A percentile compares a stretch with the other conserved stretches of the same genome.
Conservation (phyloP, 2,888 invertebrate species). For the Lysandra bellargus region DNA sequence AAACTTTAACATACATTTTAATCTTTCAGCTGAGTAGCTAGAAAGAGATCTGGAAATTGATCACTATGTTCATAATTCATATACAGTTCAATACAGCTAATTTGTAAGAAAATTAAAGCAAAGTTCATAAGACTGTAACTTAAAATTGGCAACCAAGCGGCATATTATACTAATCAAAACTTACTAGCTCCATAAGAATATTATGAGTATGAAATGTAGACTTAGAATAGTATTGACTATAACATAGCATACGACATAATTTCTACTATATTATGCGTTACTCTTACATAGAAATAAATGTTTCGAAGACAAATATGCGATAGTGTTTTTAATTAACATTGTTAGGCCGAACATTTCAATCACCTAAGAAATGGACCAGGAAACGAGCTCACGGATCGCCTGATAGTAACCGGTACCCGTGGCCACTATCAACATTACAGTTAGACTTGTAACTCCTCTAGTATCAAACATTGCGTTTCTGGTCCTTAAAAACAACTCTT, state of each 20-base stretch:
- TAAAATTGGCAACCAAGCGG: conserved; percentile 8
- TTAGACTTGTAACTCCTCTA: no score
- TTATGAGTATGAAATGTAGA: conserved; percentile 2
- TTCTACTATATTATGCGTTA: not conserved
- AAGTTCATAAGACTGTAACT: not conserved
- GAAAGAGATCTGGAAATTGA: no score
- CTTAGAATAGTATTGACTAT: conserved; percentile 8
- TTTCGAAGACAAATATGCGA: not conserved
- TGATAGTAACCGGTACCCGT: no score
- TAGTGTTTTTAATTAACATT: not conserved
- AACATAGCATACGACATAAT: not conserved
- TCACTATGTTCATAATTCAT: not conserved
- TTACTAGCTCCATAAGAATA: not conserved
- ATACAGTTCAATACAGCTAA: not conserved
- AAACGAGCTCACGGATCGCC: not conserved
- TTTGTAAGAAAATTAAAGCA: conserved; percentile 14
- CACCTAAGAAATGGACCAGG: not conserved
- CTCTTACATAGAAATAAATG: not conserved
- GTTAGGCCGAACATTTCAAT: not conserved
- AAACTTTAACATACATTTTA: not conserved
- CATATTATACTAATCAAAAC: not conserved
- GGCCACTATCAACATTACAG: no score
- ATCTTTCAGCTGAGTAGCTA: no score
- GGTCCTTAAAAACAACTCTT: no score
- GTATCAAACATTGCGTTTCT: no score